These are phyloP conservation scores for Scleropages formosus DNA, from an alignment of 2,797 vertebrate genomes.

Conservation along the genomic window DNA sequence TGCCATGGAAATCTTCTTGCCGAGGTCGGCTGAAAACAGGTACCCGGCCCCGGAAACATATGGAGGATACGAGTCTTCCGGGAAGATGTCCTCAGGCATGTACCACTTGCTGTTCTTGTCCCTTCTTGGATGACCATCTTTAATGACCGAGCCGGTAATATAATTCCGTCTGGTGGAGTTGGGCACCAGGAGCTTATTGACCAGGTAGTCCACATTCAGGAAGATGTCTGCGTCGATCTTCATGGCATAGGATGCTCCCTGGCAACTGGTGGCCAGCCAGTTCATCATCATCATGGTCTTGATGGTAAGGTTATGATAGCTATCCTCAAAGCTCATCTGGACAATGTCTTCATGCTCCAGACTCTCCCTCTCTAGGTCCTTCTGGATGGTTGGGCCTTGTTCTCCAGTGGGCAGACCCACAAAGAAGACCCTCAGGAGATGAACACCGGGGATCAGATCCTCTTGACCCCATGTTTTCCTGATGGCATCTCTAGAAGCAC, in stretches of 20 bases:
- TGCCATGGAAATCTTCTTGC: slow-evolving; percentile 81
- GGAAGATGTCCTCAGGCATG: slow-evolving; percentile 79
- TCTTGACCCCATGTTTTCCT: slow-evolving; percentile 75
- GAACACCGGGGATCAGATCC: slow-evolving; percentile 35
- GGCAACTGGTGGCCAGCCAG: slow-evolving; percentile 65
- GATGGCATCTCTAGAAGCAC: slow-evolving; percentile 44
- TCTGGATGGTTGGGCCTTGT: slow-evolving; percentile 28
- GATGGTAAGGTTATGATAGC: slow-evolving; percentile 72
- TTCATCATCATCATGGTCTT: slow-evolving; percentile 75
- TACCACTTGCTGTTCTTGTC: slow-evolving; percentile 80
- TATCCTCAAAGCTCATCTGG: slow-evolving; percentile 73
- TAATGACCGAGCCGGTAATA: slow-evolving; percentile 78
- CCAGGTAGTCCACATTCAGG: slow-evolving; percentile 65
- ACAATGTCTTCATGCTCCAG: slow-evolving; percentile 60
- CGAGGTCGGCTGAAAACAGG: slow-evolving; percentile 88
- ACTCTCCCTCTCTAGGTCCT: slow-evolving; percentile 55
- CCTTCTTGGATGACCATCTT: slow-evolving; percentile 83
- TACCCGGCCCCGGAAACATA: slow-evolving; percentile 93
- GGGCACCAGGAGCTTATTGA: slow-evolving; percentile 37
- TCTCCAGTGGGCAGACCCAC: slow-evolving; percentile 49
- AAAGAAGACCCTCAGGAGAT: slow-evolving; percentile 67
- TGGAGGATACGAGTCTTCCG: slow-evolving; percentile 80
- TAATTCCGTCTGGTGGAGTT: slow-evolving; percentile 36
- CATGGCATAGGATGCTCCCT: slow-evolving; percentile 62
- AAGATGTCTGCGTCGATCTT: slow-evolving; percentile 78